A percentile compares a stretch with the other conserved stretches of the same genome.
Conservation (phyloP, 2,888 invertebrate species). For the Panzeria rudis region DNA sequence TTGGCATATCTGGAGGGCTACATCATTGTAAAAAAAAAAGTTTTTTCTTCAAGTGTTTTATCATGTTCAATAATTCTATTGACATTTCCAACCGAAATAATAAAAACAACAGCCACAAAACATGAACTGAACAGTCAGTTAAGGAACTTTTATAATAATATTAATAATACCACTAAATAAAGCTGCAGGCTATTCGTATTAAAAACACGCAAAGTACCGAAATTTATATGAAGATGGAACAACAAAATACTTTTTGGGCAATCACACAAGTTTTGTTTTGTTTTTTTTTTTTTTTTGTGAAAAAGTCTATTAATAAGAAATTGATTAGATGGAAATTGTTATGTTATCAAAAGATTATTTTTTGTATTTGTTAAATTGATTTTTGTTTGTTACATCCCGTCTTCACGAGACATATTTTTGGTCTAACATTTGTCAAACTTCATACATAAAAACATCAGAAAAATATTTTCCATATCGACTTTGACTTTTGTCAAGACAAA, state of each 20-base stretch:
- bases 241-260: not conserved
- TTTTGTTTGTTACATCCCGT: too few species aligned
- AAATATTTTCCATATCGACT: too few species aligned
- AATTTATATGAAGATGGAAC: conserved; percentile 2
- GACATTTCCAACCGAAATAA: conserved; percentile 51
- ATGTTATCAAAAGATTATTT: not conserved
- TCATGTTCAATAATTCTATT: conserved; percentile 45
- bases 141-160: conserved; percentile 29
- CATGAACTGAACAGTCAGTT: conserved; percentile 2
- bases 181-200: conserved; percentile 22
- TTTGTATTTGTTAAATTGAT: not conserved
- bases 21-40: conserved; percentile 28
- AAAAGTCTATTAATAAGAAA: not conserved
- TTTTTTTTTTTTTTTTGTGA: not conserved
- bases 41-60: conserved; percentile 46
- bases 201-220: conserved; percentile 38
- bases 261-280: not conserved
- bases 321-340: not conserved
- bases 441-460: too few species aligned
- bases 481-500: too few species aligned
- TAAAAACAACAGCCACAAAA: not conserved
- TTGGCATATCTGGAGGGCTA: conserved; percentile 34
- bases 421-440: too few species aligned
- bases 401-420: too few species aligned
- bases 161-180: conserved; percentile 20